Conservation (phyloP, 2,797 vertebrate species). For the Ptychobarbus kaznakovi region DNA sequence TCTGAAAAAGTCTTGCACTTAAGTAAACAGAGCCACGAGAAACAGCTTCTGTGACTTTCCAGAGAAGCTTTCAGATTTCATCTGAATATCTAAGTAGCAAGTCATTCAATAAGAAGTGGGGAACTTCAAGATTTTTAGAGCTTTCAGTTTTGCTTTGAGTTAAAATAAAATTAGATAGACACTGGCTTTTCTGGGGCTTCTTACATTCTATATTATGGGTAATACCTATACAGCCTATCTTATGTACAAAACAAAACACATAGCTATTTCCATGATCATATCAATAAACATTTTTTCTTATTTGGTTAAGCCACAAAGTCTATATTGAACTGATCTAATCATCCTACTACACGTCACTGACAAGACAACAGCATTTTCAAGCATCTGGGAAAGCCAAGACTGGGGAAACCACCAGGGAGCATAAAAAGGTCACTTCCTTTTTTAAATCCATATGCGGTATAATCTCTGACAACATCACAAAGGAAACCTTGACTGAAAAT, state of each 20-base stretch:
- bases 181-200: neutral
- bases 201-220: neutral
- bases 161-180: neutral
- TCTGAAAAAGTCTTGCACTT: neutral
- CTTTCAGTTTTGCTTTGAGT: constrained; percentile 13
- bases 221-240: neutral
- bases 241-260: neutral
- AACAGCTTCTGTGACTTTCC: neutral
- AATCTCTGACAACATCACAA: constrained; percentile 6
- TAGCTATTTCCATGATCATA: neutral
- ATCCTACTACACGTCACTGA: constrained; percentile 37
- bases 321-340: constrained; percentile 30
- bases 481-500: neutral
- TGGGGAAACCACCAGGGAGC: constrained; percentile 9
- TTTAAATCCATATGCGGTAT: constrained; percentile 23
- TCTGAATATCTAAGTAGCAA: neutral
- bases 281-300: neutral
- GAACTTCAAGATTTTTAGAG: neutral
- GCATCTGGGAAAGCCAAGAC: constrained; percentile 24
- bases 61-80: neutral
- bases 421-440: constrained; percentile 33
- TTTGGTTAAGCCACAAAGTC: neutral
- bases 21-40: constrained; percentile 23
- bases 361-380: constrained; percentile 49
- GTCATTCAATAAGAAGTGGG: neutral